phyloP scores from a whole-genome alignment of 2,797 vertebrate species.

The Cuculus canorus region DNA sequence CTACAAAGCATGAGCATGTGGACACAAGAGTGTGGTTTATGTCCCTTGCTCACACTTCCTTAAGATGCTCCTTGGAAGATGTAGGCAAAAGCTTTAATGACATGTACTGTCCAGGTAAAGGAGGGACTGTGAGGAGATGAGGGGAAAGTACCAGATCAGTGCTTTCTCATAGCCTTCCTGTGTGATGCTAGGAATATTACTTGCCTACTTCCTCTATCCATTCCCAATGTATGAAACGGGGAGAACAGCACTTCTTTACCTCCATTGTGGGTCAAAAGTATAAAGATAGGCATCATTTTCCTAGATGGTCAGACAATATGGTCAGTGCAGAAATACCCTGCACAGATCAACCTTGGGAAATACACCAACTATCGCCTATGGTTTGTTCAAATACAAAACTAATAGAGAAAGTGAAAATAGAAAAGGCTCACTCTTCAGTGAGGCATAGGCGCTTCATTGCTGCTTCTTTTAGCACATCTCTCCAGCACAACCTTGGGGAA shows the following conservation, averaged over 20 bases:
- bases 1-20: not conserved
- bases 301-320: not conserved
- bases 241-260: slow-evolving; percentile 20
- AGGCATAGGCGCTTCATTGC: not conserved
- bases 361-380: not conserved
- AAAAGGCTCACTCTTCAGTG: not conserved
- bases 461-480: rapidly evolving
- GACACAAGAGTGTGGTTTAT: not conserved
- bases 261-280: slow-evolving; percentile 46
- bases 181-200: not conserved
- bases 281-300: not conserved
- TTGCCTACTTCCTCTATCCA: not conserved
- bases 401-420: not conserved
- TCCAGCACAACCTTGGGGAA: not conserved
- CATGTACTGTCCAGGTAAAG: not conserved
- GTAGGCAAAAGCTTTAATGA: not conserved
- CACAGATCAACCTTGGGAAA: not conserved
- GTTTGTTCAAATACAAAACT: not conserved
- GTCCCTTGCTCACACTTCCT: not conserved
- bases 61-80: not conserved
- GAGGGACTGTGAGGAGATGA: not conserved
- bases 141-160: not conserved
- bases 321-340: not conserved
- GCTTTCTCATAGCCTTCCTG: not conserved
- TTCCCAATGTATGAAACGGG: not conserved